Base-by-base conservation (phyloP, 2,888 invertebrate species). In the Yponomeuta evonymella region DNA sequence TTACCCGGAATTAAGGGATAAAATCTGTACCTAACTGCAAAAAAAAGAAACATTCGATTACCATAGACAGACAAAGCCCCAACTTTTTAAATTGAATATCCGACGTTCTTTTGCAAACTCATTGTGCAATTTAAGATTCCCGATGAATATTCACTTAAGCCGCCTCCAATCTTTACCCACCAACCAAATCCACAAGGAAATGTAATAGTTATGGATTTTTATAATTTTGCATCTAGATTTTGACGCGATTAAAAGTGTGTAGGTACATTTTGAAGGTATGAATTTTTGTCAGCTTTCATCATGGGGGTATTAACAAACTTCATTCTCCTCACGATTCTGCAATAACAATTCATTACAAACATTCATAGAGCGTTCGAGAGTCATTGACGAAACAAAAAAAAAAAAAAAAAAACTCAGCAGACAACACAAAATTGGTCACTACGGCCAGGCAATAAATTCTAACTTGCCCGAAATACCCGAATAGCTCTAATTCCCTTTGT, bases 391-490 rank as follows among this genome's bases (percentile, higher is more conserved):
- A 83, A 83, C 15, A 82, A 84, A 84, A 58, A 23, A 23, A 23
- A 23, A 23, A 23, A 23, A 23, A 23, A 23, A 23, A 58, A 58
- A 58, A 58, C 10, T 2, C 51, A 8, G 51, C 51, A 58, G 51
- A 58, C 51, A 58, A 86, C 83, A 58, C 67, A 29, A 68, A 71
- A 71, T 86, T 85, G 85, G 85, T 86, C 87, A 86, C 79, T 79
- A 81, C 80, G 81, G 81, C 83, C 86, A 80, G 43, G 83, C 82
- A 84, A 88, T 89, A 89, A 89, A 89, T 89, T 84, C 82, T 79
- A 79, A 80, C 80, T 81, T 81, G 83, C 83, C 82, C 82, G 81
- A 80, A 83, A 82, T 82, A 86, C 81, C 86, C 89, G 88, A 89
- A 90, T 89, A 58, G 51, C 51, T 58, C 51, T 58, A 58, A 58